Evolutionary conservation across 2,113 vertebrate genomes (phyloP).

Genomic region (Helogale parvula): DNA sequence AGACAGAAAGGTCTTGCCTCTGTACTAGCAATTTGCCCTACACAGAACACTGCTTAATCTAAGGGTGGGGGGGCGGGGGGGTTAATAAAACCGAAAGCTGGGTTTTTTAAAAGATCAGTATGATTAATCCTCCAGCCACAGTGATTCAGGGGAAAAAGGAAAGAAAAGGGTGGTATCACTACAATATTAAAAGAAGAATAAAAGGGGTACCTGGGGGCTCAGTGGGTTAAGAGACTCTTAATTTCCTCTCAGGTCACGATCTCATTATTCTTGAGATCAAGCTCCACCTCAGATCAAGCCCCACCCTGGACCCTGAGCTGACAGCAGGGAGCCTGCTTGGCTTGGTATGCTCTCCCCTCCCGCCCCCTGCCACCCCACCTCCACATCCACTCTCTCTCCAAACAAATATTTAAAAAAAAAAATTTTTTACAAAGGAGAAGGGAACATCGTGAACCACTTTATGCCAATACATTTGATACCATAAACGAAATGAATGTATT

Average conservation of each 20-base stretch:
- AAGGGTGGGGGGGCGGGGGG: neutral
- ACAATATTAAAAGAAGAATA: neutral
- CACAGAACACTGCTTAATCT: neutral
- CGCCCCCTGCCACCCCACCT: too few relatives aligned
- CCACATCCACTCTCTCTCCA: too few relatives aligned
- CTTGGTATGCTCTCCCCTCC: too few relatives aligned
- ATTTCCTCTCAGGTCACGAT: too few relatives aligned
- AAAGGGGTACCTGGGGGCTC: neutral
- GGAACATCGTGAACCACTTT: neutral
- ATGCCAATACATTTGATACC: neutral
- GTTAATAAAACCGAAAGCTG: neutral
- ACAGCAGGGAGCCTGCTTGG: too few relatives aligned
- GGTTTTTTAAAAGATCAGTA: neutral
- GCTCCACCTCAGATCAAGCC: too few relatives aligned
- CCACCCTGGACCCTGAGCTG: too few relatives aligned
- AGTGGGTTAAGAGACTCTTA: too few relatives aligned
- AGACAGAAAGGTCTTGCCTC: neutral
- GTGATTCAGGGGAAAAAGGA: neutral
- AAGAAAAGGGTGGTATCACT: neutral
- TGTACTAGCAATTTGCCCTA: neutral
- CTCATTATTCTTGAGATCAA: too few relatives aligned
- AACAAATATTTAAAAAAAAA: too few relatives aligned
- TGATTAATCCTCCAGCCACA: neutral
- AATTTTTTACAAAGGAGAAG: neutral
- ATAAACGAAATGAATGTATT: neutral